Evolutionary conservation across 2,888 invertebrate species (phyloP), one percentile per base, ranked within the genome.

Genomic region (Lasioglossum pauxillum): DNA sequence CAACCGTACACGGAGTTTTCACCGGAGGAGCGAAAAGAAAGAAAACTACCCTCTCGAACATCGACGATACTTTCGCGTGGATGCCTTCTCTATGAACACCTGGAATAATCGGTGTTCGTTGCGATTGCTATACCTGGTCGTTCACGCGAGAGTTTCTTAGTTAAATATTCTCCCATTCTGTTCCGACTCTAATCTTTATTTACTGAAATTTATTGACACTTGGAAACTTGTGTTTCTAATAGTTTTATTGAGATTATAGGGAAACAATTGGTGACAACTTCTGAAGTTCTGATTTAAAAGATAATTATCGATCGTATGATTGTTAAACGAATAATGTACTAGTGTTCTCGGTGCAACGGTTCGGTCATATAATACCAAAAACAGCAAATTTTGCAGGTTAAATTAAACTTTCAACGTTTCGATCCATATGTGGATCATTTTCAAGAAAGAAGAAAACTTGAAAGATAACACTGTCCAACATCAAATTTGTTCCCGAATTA

Each of bases 1-100:
- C 89, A 86, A n/a, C 41, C 78, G 88, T 69, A 81, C 78, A 82
- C 49, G 77, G 38, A 90, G 77, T 84, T 90, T 86, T 78, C 89
- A 67, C 16, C 53, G 78, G 35, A 67, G 72, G 35, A 57, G 67
- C 53, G 12, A 35, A 44, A 46, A 27, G 49, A 74, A 77, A 82
- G 83, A 77, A 74, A 69, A 49, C 57, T 12, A 38, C 57, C 44
- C 16, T 16, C 38, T n/a, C 23, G 64, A 19, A 19, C 23, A 64
- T 31, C 4, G 67, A 35, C 16, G 67, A 12, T 19, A 19, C 38
- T 38, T n/a, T n/a, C 23, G 0, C 10, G 12, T 8, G 10, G 12
- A 12, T 12, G 23, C 38, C 1, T 23, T 4, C 31, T 41, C 23
- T 12, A 23, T n/a, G 10, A 38, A n/a, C 23, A 10, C 12, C 12